These are phyloP conservation scores for Vannuccia rotundouncinata DNA, from an alignment of 2,888 invertebrate genomes.

Conservation along the genomic window DNA sequence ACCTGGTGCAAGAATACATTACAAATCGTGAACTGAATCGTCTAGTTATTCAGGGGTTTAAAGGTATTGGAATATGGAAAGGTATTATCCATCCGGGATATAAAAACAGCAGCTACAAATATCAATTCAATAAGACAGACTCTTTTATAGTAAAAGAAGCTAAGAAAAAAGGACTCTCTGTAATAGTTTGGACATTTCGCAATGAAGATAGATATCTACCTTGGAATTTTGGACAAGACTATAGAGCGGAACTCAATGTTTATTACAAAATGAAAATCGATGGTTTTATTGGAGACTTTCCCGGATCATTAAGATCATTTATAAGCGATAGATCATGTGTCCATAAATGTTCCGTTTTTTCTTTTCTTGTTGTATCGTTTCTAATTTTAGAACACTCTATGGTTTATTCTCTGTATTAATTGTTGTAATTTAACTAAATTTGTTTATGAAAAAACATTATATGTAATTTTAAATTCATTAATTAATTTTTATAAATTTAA, in stretches of 20 bases:
- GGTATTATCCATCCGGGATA: neutral
- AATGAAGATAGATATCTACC: slow-evolving; percentile 30
- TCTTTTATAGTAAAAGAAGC: neutral
- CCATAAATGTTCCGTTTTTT: neutral
- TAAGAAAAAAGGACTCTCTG: neutral
- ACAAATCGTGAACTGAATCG: neutral
- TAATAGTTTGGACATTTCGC: slow-evolving; percentile 28
- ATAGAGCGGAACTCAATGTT: neutral
- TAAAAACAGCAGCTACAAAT: neutral
- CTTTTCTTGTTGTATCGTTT: too few relatives aligned
- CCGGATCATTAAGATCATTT: slow-evolving; percentile 37
- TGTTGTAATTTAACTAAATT: too few relatives aligned
- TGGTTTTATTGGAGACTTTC: slow-evolving; percentile 44
- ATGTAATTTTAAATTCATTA: too few relatives aligned
- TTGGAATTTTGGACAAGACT: slow-evolving; percentile 19
- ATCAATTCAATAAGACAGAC: neutral
- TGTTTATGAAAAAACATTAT: too few relatives aligned
- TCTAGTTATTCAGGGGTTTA: neutral
- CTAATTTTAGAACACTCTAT: too few relatives aligned
- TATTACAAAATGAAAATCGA: slow-evolving; percentile 41
- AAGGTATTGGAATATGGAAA: neutral
- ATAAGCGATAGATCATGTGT: neutral
- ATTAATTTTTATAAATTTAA: too few relatives aligned
- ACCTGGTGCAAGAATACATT: neutral
- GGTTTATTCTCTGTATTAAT: too few relatives aligned